phyloP scores from a whole-genome alignment of 1,140 invertebrate species.

The Drosophila rufa region DNA sequence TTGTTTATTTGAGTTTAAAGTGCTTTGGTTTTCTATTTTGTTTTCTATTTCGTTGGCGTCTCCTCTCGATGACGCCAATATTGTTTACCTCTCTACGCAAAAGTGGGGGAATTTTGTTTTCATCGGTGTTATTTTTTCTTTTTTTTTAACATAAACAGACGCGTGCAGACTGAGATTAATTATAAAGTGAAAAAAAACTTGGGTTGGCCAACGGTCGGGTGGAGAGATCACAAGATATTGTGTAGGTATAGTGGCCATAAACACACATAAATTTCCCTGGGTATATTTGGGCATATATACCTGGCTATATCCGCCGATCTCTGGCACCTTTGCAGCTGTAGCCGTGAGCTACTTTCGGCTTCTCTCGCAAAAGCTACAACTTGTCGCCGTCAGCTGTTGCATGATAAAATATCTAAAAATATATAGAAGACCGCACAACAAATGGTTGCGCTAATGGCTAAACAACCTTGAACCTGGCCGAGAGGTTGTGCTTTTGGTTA shows the following conservation, averaged over 20 bases:
- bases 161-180: slow-evolving; percentile 66
- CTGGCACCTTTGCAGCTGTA: slow-evolving; percentile 28
- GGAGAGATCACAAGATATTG: slow-evolving; percentile 54
- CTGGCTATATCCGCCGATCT: slow-evolving; percentile 25
- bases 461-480: slow-evolving; percentile 74
- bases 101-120: slow-evolving; percentile 51
- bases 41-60: slow-evolving; percentile 58
- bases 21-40: slow-evolving; percentile 49
- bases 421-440: slow-evolving; percentile 42
- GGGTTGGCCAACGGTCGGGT: slow-evolving; percentile 29
- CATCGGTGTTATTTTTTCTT: slow-evolving; percentile 19
- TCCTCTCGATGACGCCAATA: slow-evolving; percentile 64
- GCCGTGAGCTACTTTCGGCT: slow-evolving; percentile 30
- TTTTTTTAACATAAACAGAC: slow-evolving; percentile 51
- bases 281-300: slow-evolving; percentile 24
- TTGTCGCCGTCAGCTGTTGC: slow-evolving; percentile 74
- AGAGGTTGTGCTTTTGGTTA: slow-evolving; percentile 61
- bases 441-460: slow-evolving; percentile 33
- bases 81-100: slow-evolving; percentile 66
- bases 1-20: slow-evolving; percentile 72
- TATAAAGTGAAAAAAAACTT: slow-evolving; percentile 19
- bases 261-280: slow-evolving; percentile 30
- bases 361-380: slow-evolving; percentile 42
- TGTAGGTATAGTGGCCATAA: slow-evolving; percentile 30
- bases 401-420: slow-evolving; percentile 81